These are phyloP conservation scores for Columbina picui DNA, from an alignment of 2,113 vertebrate species.

Conservation along the genomic window DNA sequence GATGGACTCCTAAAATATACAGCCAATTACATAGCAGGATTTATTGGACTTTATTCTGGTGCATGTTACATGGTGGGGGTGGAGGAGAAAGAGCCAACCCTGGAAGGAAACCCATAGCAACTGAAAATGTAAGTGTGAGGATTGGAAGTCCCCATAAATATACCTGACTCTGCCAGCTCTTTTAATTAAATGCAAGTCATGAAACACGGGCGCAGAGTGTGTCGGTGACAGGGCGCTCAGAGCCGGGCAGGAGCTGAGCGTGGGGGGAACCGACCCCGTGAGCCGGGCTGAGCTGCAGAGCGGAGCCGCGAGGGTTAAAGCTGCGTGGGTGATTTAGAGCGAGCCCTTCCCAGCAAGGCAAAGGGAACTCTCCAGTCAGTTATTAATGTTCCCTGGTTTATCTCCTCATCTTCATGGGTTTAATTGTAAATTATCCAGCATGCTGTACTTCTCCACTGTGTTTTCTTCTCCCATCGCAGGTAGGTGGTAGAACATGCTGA, in stretches of 20 bases:
- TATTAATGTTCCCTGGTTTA: not conserved
- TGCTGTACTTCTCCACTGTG: not conserved
- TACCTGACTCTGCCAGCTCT: constrained; percentile 46
- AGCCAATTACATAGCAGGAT: constrained; percentile 12
- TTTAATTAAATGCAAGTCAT: constrained; percentile 45
- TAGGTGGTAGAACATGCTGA: not conserved
- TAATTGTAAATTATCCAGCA: constrained; percentile 20
- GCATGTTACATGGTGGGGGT: not conserved
- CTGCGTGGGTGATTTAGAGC: not conserved
- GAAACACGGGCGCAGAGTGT: not conserved
- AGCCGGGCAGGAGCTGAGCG: not conserved
- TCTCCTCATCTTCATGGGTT: not conserved
- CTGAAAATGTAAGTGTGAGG: not conserved
- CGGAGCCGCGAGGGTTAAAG: not conserved
- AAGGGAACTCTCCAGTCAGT: not conserved
- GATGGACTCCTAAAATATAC: not conserved
- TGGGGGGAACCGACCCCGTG: not conserved
- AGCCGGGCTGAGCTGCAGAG: not conserved
- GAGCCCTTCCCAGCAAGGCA: not conserved
- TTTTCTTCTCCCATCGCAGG: not conserved
- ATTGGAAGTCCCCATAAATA: constrained; percentile 46
- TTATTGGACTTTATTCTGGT: constrained; percentile 30
- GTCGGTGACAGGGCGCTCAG: not conserved
- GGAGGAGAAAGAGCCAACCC: not conserved
- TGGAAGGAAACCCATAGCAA: constrained; percentile 47